Percentiles rank a stretch among this genome's conserved stretches.
Conservation (phyloP, 1,140 invertebrate genomes). For the Drosophila repleta region DNA sequence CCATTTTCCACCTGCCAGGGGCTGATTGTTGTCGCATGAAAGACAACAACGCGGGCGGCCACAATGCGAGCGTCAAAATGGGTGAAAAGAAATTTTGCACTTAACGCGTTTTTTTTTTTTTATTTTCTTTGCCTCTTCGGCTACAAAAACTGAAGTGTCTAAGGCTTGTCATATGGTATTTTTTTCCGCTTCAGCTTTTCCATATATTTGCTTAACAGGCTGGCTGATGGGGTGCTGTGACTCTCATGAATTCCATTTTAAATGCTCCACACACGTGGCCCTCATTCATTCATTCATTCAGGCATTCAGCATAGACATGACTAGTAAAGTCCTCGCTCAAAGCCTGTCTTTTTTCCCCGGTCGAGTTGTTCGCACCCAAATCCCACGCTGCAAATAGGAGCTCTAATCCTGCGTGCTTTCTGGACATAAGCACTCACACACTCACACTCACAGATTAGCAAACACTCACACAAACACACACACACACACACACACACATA, state of each 20-base stretch:
- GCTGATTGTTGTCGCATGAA: conserved; percentile 10
- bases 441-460: neutral
- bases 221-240: conserved; percentile 57
- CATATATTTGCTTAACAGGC: conserved; percentile 69
- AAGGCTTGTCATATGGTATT: conserved; percentile 48
- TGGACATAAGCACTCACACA: conserved; percentile 26
- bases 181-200: conserved; percentile 20
- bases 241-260: conserved; percentile 61
- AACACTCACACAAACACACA: neutral
- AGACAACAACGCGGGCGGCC: conserved; percentile 24
- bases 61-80: conserved; percentile 71
- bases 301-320: conserved; percentile 27
- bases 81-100: conserved; percentile 79
- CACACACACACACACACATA: neutral
- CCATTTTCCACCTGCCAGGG: conserved; percentile 63
- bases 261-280: conserved; percentile 67
- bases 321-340: conserved; percentile 25
- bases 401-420: conserved; percentile 59
- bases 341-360: conserved; percentile 10
- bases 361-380: conserved; percentile 39
- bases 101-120: conserved; percentile 72
- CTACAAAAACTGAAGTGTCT: conserved; percentile 47
- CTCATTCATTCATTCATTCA: conserved; percentile 38
- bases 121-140: conserved; percentile 46
- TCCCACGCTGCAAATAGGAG: conserved; percentile 54